Evolutionary conservation across 2,797 vertebrate genomes (phyloP).

Genomic region (Poliocrania exsul): DNA sequence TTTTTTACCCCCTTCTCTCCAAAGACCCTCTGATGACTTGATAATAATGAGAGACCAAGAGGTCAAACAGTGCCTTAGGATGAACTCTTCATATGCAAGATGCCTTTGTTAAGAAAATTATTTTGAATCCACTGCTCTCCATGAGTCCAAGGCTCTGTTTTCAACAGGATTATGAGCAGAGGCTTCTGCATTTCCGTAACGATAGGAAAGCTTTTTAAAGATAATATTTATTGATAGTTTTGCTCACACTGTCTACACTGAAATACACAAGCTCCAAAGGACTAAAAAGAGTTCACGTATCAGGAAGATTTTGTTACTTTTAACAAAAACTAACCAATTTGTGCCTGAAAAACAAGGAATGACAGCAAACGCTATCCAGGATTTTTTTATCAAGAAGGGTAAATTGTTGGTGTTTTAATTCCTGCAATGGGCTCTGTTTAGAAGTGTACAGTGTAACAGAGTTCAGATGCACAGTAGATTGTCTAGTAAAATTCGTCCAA

Average conservation of each 20-base stretch:
- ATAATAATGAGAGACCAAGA: conserved; percentile 70
- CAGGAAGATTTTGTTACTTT: conserved; percentile 36
- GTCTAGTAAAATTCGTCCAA: conserved; percentile 14
- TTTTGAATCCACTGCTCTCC: conserved; percentile 65
- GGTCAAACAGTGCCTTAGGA: conserved; percentile 69
- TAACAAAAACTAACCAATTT: conserved; percentile 6
- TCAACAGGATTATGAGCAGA: conserved; percentile 40
- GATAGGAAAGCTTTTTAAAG: conserved; percentile 46
- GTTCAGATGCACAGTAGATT: not conserved
- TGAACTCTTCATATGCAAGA: conserved; percentile 67
- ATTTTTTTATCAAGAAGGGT: not conserved
- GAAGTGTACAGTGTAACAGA: conserved; percentile 20
- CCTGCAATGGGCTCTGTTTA: conserved; percentile 7
- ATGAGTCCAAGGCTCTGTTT: conserved; percentile 65
- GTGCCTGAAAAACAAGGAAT: not conserved
- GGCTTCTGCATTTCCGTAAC: conserved; percentile 48
- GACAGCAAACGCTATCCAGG: conserved; percentile 27
- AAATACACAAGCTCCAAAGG: not conserved
- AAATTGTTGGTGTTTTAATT: conserved; percentile 22
- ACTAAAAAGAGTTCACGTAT: not conserved
- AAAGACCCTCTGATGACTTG: conserved; percentile 66
- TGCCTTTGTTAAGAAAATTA: conserved; percentile 72
- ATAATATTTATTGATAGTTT: conserved; percentile 53
- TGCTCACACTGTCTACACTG: not conserved
- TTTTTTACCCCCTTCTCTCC: not conserved